phyloP scores from a whole-genome alignment of 2,888 invertebrate genomes.

The Actias luna region DNA sequence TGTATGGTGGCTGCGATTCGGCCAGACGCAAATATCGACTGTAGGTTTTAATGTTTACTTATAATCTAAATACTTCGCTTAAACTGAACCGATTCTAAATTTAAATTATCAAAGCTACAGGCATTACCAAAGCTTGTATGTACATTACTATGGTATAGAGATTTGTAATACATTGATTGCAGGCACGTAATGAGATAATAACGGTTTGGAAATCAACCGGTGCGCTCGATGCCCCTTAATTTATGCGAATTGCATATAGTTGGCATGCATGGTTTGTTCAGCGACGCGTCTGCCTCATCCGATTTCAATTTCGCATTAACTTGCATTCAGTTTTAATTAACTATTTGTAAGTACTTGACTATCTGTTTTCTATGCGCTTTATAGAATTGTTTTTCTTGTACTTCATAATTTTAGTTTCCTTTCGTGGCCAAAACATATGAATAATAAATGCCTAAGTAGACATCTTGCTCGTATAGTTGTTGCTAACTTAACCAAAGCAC shows the following conservation, averaged over 20 bases:
- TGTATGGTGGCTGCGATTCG: too few species aligned
- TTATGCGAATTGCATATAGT: constrained; percentile 25
- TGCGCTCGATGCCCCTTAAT: constrained; percentile 17
- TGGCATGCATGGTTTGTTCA: constrained; percentile 17
- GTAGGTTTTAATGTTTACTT: too few species aligned
- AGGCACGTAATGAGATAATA: constrained; percentile 3
- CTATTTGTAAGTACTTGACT: constrained; percentile 30
- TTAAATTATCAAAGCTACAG: too few species aligned
- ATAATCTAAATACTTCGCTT: too few species aligned
- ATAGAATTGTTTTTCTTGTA: background rate
- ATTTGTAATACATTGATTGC: background rate
- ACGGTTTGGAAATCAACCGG: background rate
- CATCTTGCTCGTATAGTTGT: too few species aligned
- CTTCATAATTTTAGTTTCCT: too few species aligned
- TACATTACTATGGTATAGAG: background rate
- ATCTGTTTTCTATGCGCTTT: constrained; percentile 20
- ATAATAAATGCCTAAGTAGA: too few species aligned
- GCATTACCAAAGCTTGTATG: too few species aligned
- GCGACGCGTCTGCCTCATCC: constrained; percentile 9
- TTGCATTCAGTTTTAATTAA: constrained; percentile 27
- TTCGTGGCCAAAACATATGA: too few species aligned
- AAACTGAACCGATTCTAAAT: background rate
- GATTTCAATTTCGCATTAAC: constrained; percentile 33
- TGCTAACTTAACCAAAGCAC: too few species aligned
- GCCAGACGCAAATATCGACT: too few species aligned